Base-by-base conservation (phyloP, 2,888 invertebrate species). In the Callimorpha dominula region DNA sequence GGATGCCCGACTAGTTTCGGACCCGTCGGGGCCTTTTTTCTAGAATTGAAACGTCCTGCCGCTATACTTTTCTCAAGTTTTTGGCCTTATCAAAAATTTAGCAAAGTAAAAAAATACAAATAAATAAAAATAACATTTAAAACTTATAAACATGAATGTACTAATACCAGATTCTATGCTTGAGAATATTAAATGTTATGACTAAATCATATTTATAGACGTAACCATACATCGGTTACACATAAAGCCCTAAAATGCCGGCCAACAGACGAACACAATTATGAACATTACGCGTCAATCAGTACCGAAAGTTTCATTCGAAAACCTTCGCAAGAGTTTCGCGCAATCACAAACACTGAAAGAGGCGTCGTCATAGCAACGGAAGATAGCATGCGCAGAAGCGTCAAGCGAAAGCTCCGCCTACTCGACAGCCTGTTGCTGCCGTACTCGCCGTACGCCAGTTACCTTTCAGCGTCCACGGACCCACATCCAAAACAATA, bases 321-420 rank as follows among this genome's bases (percentile, higher is more conserved):
- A 85, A 87, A 87, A 87, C 85, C 88, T 87, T 81, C 83, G 79
- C 86, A 76, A 81, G 75, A 82, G 82, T 88, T 86, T 86, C 83
- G 76, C 81, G 88, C 87, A 89, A 92, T 93, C 92, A 94, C 92
- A 94, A 95, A 94, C 94, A 95, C 74, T 81, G 82, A 87, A 90
- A 92, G 91, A 93, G 93, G 92, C 92, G 96, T 96, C 82, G 90
- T 89, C 93, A 96, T 95, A 89, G 91, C 89, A 93, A 96, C 96
- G 81, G 87, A 70, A 74, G 76, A 74, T 72, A 78, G 75, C 86
- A 67, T 86, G 93, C 96, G 96, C 96, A 94, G 88, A 84, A 94
- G 92, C 91, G 90, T 78, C 81, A 78, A 71, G 81, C 78, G 67
- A 70, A 83, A 81, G 88, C 93, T 91, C 93, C 94, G 92, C 94